These are phyloP conservation scores for Macaca nemestrina DNA, from an alignment of 2,113 vertebrate species.

Conservation along the genomic window DNA sequence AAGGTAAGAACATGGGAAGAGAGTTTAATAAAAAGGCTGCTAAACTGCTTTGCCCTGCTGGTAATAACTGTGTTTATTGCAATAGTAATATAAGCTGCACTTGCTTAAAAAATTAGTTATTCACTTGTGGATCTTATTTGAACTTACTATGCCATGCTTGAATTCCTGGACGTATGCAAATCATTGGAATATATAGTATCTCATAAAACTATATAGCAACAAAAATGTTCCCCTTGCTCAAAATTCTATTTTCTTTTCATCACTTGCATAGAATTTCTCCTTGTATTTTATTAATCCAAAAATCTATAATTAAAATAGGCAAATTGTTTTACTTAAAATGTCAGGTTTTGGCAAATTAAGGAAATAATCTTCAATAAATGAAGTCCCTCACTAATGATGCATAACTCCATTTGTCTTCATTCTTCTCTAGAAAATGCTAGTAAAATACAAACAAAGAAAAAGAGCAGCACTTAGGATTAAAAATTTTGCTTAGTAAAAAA, in stretches of 20 bases:
- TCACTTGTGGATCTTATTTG: conserved; percentile 39
- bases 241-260: conserved; percentile 53
- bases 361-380: conserved; percentile 20
- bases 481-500: not conserved
- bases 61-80: conserved; percentile 44
- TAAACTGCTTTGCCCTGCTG: not conserved
- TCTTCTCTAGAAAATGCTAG: not conserved
- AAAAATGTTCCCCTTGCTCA: conserved; percentile 23
- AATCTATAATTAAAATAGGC: conserved; percentile 53
- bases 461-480: not conserved
- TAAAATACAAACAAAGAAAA: not conserved
- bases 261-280: conserved; percentile 15
- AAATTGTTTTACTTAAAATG: conserved; percentile 61
- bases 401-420: not conserved
- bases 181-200: conserved; percentile 30
- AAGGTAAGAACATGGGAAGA: conserved; percentile 40
- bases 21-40: conserved; percentile 17
- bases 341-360: conserved; percentile 1
- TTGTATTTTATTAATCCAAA: conserved; percentile 64
- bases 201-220: conserved; percentile 40
- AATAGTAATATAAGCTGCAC: not conserved
- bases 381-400: not conserved
- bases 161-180: conserved; percentile 2
- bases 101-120: conserved; percentile 61
- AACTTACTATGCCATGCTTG: conserved; percentile 27